Conservation (phyloP, 2,888 invertebrate genomes). For the Plebejus anna region DNA sequence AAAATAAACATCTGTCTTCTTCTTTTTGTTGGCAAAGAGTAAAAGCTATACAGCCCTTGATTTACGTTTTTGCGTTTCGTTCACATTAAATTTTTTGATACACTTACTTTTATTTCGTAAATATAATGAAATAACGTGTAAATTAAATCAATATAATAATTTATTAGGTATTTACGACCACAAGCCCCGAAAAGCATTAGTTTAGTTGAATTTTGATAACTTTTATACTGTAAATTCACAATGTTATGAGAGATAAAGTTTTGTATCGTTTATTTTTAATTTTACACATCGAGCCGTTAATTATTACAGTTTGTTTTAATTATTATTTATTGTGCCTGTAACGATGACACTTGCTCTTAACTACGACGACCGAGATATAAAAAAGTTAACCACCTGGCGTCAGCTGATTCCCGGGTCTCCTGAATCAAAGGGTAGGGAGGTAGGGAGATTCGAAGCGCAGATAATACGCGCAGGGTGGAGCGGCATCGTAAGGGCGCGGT, state of each 20-base stretch:
- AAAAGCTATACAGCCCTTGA: constrained; percentile 40
- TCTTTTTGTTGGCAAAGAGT: constrained; percentile 36
- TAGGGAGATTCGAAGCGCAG: constrained; percentile 10
- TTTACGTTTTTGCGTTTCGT: background rate
- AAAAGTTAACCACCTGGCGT: background rate
- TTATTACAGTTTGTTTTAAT: background rate
- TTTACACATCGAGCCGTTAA: background rate
- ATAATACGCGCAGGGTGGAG: constrained; percentile 16
- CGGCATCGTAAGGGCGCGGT: constrained; percentile 11
- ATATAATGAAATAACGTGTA: background rate
- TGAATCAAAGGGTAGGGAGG: background rate
- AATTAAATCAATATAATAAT: background rate
- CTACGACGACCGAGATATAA: background rate
- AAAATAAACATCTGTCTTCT: constrained; percentile 50
- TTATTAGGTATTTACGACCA: background rate
- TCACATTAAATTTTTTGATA: background rate
- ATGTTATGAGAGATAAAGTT: background rate
- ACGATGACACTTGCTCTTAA: background rate
- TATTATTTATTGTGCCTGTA: background rate
- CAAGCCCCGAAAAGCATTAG: background rate
- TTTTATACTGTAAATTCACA: background rate
- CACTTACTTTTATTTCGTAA: background rate
- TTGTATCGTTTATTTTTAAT: background rate
- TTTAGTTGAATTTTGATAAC: background rate
- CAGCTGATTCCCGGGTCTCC: constrained; percentile 20